These are phyloP conservation scores for Leucoraja erinaceus DNA, from an alignment of 2,113 vertebrate species.

Conservation along the genomic window DNA sequence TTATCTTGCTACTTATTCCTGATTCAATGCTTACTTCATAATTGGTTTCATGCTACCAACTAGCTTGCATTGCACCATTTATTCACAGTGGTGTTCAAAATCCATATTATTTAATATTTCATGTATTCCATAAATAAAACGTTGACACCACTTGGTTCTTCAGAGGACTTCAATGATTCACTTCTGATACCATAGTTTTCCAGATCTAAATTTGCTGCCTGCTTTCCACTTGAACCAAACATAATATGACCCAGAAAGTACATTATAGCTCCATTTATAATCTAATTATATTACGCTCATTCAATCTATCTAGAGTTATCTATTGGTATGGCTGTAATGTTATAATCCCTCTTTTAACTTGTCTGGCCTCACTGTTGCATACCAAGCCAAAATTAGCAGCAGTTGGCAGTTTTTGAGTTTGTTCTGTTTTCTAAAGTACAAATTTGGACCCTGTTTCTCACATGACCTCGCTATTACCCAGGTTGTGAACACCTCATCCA, in stretches of 20 bases:
- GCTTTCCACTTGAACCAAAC: background rate
- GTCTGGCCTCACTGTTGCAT: background rate
- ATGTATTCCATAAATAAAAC: background rate
- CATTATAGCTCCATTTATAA: background rate
- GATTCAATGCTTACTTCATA: background rate
- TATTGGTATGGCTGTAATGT: background rate
- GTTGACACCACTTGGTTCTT: background rate
- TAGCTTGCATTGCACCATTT: background rate
- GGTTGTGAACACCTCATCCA: background rate
- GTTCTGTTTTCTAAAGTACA: background rate
- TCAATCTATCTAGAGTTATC: background rate
- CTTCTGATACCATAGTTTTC: background rate
- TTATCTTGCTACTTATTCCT: background rate
- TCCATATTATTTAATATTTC: no score
- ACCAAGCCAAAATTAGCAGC: background rate
- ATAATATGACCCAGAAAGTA: background rate
- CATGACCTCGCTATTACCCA: background rate
- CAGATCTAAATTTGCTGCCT: background rate
- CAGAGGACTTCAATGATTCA: background rate
- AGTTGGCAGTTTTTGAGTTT: background rate
- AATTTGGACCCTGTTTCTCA: background rate
- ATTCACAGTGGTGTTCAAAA: no score
- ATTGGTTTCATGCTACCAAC: background rate
- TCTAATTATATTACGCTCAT: background rate
- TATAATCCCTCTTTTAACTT: background rate